Base-by-base conservation (phyloP, 2,113 vertebrate genomes). In the Procavia capensis region DNA sequence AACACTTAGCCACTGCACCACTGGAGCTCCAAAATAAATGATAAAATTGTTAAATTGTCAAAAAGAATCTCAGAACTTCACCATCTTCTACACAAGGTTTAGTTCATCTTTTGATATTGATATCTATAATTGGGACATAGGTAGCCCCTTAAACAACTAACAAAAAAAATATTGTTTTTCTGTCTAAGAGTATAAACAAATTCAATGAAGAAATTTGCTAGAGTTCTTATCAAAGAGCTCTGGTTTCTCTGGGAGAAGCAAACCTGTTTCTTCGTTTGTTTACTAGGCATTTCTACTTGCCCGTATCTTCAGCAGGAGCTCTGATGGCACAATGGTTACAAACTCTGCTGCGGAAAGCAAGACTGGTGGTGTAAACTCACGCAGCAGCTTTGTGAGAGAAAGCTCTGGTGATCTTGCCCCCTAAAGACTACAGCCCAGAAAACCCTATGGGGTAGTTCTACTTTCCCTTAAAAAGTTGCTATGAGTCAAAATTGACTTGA, bases 301-400 rank as follows among this genome's bases (percentile, higher is more conserved):
- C 19, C 39, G 47, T 50, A 50, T 95, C 66, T 95, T 89, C 76
- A 63, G 92, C 93, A 36, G 68, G 68, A 70, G 68, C 34, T n/a
- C 68, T 70, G 68, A 8, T 22, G 17, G 19, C 16, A 36, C 68
- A 36, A 19, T 2, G n/a, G 14, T n/a, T 70, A 70, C n/a, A n/a
- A 70, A 17, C 68, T 70, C n/a, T 20, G 68, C 17, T 36, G 29
- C 22, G 19, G 36, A 36, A 5, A 34, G 68, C 6, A 22, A 70
- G n/a, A 1, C 22, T n/a, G 68, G 68, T 3, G 16, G n/a, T 19
- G 20, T n/a, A 70, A 36, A 36, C 68, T n/a, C 5, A 34, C 63
- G 5, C 31, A 66, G 63, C 63, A 34, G 31, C 31, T 34, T 16
- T 66, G 63, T 34, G 16, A 31, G 63, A 66, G 27, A 66, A 66